A percentile compares a stretch with the other conserved stretches of the same genome.
phyloP scores from a whole-genome alignment of 2,888 invertebrate species.

The Campoplex nolae region DNA sequence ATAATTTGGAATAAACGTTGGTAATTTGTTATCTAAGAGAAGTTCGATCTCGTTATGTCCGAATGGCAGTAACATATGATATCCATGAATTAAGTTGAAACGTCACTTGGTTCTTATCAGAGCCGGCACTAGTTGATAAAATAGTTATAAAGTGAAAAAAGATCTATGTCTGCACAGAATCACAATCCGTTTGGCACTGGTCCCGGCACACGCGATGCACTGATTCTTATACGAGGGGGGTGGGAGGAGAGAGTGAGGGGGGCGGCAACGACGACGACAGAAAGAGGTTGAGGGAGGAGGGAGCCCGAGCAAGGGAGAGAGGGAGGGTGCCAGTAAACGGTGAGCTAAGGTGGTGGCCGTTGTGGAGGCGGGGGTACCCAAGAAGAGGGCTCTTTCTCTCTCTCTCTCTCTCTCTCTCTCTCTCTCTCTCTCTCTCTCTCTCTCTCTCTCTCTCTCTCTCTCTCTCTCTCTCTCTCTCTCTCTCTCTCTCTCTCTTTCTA shows the following conservation, averaged over 20 bases:
- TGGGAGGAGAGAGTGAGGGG: slow-evolving; percentile 67
- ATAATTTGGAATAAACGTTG: neutral
- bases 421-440: slow-evolving; percentile 45
- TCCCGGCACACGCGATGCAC: slow-evolving; percentile 81
- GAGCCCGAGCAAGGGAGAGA: slow-evolving; percentile 66
- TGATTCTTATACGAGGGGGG: slow-evolving; percentile 82
- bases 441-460: slow-evolving; percentile 35
- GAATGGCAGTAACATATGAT: neutral
- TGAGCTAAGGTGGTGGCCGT: slow-evolving; percentile 64
- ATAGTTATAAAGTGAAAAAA: slow-evolving; percentile 32
- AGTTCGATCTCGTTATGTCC: neutral
- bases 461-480: slow-evolving; percentile 20
- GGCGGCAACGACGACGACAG: slow-evolving; percentile 65
- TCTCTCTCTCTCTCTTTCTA: slow-evolving; percentile 33
- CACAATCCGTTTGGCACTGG: slow-evolving; percentile 82
- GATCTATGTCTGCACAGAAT: slow-evolving; percentile 77
- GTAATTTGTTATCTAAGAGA: neutral
- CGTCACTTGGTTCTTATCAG: slow-evolving; percentile 40
- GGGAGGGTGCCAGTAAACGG: slow-evolving; percentile 63
- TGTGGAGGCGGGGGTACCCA: slow-evolving; percentile 64
- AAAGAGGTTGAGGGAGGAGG: slow-evolving; percentile 73
- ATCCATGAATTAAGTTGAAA: slow-evolving; percentile 15
- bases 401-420: slow-evolving; percentile 33
- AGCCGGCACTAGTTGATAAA: slow-evolving; percentile 42
- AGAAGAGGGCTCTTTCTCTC: slow-evolving; percentile 67